phyloP scores from a whole-genome alignment of 2,888 invertebrate genomes.

The Cremastinae sp. region DNA sequence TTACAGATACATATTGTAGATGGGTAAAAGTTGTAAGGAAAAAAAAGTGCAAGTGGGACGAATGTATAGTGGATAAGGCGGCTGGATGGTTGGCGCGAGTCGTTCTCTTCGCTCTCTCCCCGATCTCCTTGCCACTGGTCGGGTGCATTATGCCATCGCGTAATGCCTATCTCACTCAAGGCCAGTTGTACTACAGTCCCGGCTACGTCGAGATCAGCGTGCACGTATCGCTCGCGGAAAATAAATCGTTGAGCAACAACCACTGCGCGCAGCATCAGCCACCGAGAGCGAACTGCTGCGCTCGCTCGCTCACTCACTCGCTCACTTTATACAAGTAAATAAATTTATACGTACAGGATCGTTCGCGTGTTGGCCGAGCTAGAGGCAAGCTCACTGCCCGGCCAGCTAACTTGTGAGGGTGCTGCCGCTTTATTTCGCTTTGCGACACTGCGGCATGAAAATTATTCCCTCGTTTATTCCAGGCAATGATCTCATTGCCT shows the following conservation, averaged over 20 bases:
- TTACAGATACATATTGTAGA: too few species aligned
- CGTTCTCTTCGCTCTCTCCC: too few species aligned
- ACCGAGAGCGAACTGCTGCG: slow-evolving; percentile 38
- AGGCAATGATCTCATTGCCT: slow-evolving; percentile 79
- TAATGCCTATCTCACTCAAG: slow-evolving; percentile 77
- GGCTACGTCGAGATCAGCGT: slow-evolving; percentile 58
- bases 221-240: slow-evolving; percentile 74
- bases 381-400: slow-evolving; percentile 48
- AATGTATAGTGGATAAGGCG: too few species aligned
- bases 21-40: too few species aligned
- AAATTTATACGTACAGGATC: slow-evolving; percentile 15
- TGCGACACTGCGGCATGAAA: slow-evolving; percentile 71
- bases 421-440: slow-evolving; percentile 68
- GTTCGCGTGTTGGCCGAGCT: slow-evolving; percentile 20
- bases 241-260: slow-evolving; percentile 78
- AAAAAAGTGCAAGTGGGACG: too few species aligned
- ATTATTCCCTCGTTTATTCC: slow-evolving; percentile 78
- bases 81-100: too few species aligned
- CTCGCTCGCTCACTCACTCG: slow-evolving; percentile 50
- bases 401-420: slow-evolving; percentile 68
- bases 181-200: slow-evolving; percentile 77
- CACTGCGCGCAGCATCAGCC: slow-evolving; percentile 52
- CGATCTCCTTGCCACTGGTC: too few species aligned
- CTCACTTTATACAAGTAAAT: slow-evolving; percentile 24
- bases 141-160: slow-evolving; percentile 77